Evolutionary conservation across 2,888 invertebrate species (phyloP), one percentile per base, ranked within the genome.

Genomic region (Luffia ferchaultella): DNA sequence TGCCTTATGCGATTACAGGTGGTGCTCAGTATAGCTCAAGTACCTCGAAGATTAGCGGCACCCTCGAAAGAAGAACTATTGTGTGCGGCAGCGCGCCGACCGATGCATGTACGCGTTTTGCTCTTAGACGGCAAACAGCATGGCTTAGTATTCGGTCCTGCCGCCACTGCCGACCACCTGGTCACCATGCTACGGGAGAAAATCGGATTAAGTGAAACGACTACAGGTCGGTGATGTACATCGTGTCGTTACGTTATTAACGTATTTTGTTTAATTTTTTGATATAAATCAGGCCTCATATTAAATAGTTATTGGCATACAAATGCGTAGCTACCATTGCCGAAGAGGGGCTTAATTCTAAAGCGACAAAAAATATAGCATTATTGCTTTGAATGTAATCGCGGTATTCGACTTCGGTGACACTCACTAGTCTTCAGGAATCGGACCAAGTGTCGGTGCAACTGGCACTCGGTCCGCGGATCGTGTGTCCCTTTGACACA

Each of bases 111-210:
- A 2, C 88, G 95, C 46, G 95, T 97, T 65, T 89, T 95, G 70
- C 90, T 97, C 63, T 91, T 97, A 88, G 97, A 97, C 70, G 96
- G 96, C 1, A 96, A 96, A 66, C 96, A 96, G 68, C 94, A 97
- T 72, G 94, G 96, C 0, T 90, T 97, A 0, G 97, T 97, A 76
- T 97, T 97, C 77, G 95, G 97, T 65, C 95, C 97, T 0, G 95
- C 95, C 20, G 94, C 96, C 46, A 95, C 96, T 0, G 93, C 96
- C 2, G 89, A 90, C 62, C 96, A 97, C 66, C 93, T 97, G 1
- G 90, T 96, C 68, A 90, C 92, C 64, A 90, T 93, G 66, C 91
- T 97, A 45, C 88, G 95, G 58, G 91, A 91, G 58, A 97, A 96
- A 84, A 95, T 97, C 61, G 97, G 97, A 0, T 88, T 96, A 52